These are phyloP conservation scores for Phymanthus crucifer DNA, from an alignment of 92 coral and sea anemone species.

Conservation along the genomic window DNA sequence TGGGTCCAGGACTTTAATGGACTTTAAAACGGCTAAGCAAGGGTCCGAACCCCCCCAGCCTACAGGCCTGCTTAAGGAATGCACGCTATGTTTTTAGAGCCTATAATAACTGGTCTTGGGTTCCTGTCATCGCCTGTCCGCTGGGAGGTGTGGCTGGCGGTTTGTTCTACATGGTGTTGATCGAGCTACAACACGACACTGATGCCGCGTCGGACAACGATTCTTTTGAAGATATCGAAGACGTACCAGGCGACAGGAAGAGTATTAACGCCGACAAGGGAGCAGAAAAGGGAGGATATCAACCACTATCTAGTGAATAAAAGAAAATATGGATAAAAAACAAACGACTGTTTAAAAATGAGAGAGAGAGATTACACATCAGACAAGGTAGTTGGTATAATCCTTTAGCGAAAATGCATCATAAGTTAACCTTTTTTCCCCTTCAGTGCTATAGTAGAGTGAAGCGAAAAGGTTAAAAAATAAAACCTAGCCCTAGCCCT, in stretches of 20 bases:
- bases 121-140: conserved; percentile 65
- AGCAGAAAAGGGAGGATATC: not conserved
- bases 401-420: no score
- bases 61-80: no score
- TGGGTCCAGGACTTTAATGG: no score
- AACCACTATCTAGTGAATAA: not conserved
- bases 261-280: not conserved
- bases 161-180: conserved; percentile 47
- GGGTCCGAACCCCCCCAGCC: no score
- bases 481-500: no score
- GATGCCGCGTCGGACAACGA: not conserved
- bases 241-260: not conserved
- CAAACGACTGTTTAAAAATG: not conserved
- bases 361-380: no score
- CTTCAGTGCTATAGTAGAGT: no score
- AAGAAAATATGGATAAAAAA: not conserved
- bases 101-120: conserved; percentile 69
- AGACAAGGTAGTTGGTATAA: no score
- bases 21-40: no score
- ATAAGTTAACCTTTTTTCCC: no score
- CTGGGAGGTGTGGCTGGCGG: conserved; percentile 73
- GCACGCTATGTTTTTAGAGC: conserved; percentile 36
- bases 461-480: no score
- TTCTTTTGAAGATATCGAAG: not conserved
- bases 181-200: conserved; percentile 62